Conservation (phyloP, 2,113 vertebrate species). For the Hiodon alosoides region DNA sequence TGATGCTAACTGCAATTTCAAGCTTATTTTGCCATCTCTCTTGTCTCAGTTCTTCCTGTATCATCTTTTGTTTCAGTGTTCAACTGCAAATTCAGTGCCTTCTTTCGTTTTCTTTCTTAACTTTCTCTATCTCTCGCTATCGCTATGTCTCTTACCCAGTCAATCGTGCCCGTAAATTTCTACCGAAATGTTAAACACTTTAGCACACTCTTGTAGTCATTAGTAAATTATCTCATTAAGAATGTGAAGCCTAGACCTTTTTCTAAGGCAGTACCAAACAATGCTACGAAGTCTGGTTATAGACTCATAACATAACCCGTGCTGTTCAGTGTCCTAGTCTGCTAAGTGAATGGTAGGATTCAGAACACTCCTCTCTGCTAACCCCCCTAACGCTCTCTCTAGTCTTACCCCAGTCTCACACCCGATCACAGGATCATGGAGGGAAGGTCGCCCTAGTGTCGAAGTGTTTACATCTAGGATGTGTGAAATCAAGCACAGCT, state of each 20-base stretch:
- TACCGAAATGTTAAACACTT: neutral
- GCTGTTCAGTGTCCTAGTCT: slow-evolving; percentile 11
- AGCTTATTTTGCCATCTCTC: slow-evolving; percentile 21
- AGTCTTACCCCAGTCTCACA: neutral
- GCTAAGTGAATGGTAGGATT: slow-evolving; percentile 53
- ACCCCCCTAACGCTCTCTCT: neutral
- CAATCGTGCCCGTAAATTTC: neutral
- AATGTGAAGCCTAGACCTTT: too few species aligned
- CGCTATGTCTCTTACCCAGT: too few species aligned
- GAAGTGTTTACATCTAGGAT: too few species aligned
- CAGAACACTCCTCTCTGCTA: slow-evolving; percentile 48
- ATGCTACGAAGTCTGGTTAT: too few species aligned
- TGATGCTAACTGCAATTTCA: slow-evolving; percentile 49
- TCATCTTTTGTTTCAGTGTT: slow-evolving; percentile 8
- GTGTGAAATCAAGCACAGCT: too few species aligned
- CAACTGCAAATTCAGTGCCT: slow-evolving; percentile 21
- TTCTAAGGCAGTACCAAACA: too few species aligned
- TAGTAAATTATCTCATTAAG: too few species aligned
- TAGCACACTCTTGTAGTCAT: too few species aligned
- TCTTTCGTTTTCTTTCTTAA: slow-evolving; percentile 11
- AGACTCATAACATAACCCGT: too few species aligned
- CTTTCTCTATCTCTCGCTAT: neutral
- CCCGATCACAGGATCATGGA: neutral
- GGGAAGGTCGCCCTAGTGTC: neutral
- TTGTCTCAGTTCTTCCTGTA: neutral